phyloP scores from a whole-genome alignment of 1,140 invertebrate species.

The Drosophila gunungcola region DNA sequence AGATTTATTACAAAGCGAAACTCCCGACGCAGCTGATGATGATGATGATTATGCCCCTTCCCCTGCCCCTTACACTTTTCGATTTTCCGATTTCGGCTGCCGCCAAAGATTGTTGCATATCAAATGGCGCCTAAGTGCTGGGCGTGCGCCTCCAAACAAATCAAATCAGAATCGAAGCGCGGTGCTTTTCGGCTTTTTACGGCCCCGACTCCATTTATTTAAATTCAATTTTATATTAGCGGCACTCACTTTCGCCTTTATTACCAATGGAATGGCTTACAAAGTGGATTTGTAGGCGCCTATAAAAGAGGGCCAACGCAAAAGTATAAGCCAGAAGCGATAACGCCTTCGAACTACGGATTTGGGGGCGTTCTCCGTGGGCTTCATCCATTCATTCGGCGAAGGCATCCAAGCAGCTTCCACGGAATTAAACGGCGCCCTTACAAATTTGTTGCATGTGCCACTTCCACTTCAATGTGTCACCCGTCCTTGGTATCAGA shows the following conservation, averaged over 20 bases:
- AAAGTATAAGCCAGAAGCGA: conserved; percentile 10
- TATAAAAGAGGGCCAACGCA: conserved; percentile 39
- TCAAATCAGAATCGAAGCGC: conserved; percentile 72
- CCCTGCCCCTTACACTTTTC: conserved; percentile 9
- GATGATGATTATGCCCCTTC: conserved; percentile 59
- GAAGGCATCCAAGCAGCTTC: conserved; percentile 34
- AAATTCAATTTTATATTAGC: conserved; percentile 82
- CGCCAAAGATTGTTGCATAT: conserved; percentile 80
- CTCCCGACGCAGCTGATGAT: conserved; percentile 25
- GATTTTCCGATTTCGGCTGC: conserved; percentile 29
- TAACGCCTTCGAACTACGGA: conserved; percentile 9
- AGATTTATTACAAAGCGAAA: conserved; percentile 67
- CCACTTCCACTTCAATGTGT: not conserved
- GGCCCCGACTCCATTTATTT: conserved; percentile 78
- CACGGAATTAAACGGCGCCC: conserved; percentile 24
- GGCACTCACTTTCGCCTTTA: conserved; percentile 74
- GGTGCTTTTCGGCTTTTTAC: conserved; percentile 61
- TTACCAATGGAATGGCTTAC: conserved; percentile 67
- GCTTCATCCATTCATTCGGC: conserved; percentile 29
- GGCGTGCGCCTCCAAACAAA: conserved; percentile 64
- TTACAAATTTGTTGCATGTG: conserved; percentile 5
- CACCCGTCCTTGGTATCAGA: conserved; percentile 15
- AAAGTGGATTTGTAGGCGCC: conserved; percentile 70
- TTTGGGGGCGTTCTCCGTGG: conserved; percentile 15
- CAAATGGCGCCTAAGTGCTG: conserved; percentile 75